These are phyloP conservation scores for Azemiops feae DNA, from an alignment of 2,113 vertebrate genomes.

Conservation along the genomic window DNA sequence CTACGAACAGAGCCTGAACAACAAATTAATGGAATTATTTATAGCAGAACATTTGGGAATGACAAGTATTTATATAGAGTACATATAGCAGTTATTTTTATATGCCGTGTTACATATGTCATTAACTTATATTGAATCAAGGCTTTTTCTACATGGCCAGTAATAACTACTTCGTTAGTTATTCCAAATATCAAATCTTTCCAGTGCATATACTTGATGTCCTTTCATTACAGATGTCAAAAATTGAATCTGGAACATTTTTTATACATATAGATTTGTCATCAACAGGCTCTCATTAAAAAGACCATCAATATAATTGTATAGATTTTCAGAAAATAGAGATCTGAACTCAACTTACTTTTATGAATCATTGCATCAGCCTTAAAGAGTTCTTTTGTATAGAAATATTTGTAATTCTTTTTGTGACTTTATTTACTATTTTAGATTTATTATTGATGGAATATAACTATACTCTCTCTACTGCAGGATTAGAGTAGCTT, in stretches of 20 bases:
- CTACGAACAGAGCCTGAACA: not conserved
- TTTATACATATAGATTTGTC: slow-evolving; percentile 36
- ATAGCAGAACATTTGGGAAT: not conserved
- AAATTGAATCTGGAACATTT: not conserved
- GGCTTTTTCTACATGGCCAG: not conserved
- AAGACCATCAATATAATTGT: slow-evolving; percentile 43
- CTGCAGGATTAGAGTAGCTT: slow-evolving; percentile 80
- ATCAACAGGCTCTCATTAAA: not conserved
- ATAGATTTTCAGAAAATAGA: slow-evolving; percentile 38
- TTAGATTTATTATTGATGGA: slow-evolving; percentile 17
- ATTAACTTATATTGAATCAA: not conserved
- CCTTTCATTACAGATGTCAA: not conserved
- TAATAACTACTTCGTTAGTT: not conserved
- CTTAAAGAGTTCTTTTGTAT: slow-evolving; percentile 19
- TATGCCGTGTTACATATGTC: slow-evolving; percentile 20
- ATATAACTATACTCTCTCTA: slow-evolving; percentile 60
- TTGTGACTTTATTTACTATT: slow-evolving; percentile 24
- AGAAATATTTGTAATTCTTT: slow-evolving; percentile 2
- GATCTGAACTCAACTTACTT: slow-evolving; percentile 35
- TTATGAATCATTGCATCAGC: slow-evolving; percentile 11
- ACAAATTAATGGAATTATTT: not conserved
- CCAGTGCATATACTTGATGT: not conserved
- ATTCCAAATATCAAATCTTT: not conserved
- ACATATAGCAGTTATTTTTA: slow-evolving; percentile 15
- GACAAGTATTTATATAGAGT: not conserved